Evolutionary conservation across 53 echinoderm and acorn worm species (phyloP).

Genomic region (Stichopus horrens): DNA sequence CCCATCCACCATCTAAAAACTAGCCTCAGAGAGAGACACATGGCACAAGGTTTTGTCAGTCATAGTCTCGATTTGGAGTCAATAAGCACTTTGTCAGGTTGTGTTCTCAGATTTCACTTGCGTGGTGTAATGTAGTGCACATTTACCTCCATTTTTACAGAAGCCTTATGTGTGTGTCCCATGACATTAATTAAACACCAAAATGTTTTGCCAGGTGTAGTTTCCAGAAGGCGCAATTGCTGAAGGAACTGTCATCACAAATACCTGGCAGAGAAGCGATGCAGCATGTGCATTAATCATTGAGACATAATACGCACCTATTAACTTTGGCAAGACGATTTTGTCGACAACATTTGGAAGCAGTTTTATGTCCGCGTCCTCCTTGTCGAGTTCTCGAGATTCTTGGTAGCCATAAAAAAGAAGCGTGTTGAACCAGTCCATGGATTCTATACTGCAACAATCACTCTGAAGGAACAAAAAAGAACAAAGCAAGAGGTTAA

Average conservation of each 20-base stretch:
- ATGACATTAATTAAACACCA: background rate
- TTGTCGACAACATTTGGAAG: slow-evolving; percentile 91
- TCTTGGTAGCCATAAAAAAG: slow-evolving; percentile 85
- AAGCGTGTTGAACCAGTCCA: slow-evolving; percentile 82
- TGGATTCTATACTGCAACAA: slow-evolving; percentile 69
- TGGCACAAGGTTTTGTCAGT: too few relatives aligned
- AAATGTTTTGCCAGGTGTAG: background rate
- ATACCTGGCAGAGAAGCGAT: background rate
- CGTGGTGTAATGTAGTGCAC: too few relatives aligned
- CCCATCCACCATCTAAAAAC: background rate
- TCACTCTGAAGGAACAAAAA: slow-evolving; percentile 51
- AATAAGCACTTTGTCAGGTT: too few relatives aligned
- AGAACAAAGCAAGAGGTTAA: too few relatives aligned
- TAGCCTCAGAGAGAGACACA: too few relatives aligned
- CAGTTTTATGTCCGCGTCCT: slow-evolving; percentile 77
- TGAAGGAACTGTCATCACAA: background rate
- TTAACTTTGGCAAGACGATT: slow-evolving; percentile 79
- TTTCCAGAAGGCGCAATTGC: background rate
- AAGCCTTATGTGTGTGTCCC: background rate
- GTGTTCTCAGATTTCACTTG: too few relatives aligned
- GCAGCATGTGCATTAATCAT: background rate
- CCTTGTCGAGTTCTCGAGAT: slow-evolving; percentile 59
- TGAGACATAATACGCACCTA: slow-evolving; percentile 59
- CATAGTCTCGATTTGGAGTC: too few relatives aligned
- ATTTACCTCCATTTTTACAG: too few relatives aligned